Base-by-base conservation (phyloP, 2,113 vertebrate genomes). In the Cyrtonyx montezumae region DNA sequence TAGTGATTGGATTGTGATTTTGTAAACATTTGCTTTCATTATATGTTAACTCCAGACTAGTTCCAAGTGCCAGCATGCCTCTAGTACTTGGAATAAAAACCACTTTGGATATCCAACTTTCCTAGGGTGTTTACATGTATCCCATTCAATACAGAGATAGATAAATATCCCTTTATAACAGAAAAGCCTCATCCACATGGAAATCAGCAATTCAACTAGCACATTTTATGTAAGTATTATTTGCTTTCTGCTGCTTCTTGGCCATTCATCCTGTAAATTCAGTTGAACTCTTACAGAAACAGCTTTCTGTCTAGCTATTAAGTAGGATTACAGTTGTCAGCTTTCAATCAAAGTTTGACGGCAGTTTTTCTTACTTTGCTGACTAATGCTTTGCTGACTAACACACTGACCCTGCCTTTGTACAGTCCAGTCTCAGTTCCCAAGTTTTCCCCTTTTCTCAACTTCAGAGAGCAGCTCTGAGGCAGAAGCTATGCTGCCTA, bases 11-110 rank as follows among this genome's bases (percentile, higher is more conserved):
- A 97, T 97, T 97, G 91, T 97, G 94, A 97, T 97, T 97, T 96
- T 95, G 95, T 97, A 97, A 97, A 97, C 92, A 95, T 97, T 97
- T 97, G 87, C 86, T 98, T 96, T 97, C 87, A 96, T 96, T 96
- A 97, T 95, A 96, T 94, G 96, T 97, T 97, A 97, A 97, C 84
- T 97, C 69, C 80, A 92, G 87, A 96, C 91, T 96, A 63, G 94
- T 96, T 97, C 89, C 73, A 94, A 96, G 68, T 95, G 87, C 91
- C 55, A 93, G 83, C 92, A 76, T 97, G 87, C 94, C 95, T 90
- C 88, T 86, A 94, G 74, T 95, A 97, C 79, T 88, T 97, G 94
- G 93, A 96, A 96, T 97, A 92, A 81, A 96, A 87, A 96, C 74
- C 82, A 90, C 84, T 97, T 69, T 96, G 92, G 83, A 95, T 96